A percentile compares a stretch with the other conserved stretches of the same genome.
Conservation (phyloP, 30 jellyfish, hydroid and myxozoan genomes). For the Turritopsis rubra region DNA sequence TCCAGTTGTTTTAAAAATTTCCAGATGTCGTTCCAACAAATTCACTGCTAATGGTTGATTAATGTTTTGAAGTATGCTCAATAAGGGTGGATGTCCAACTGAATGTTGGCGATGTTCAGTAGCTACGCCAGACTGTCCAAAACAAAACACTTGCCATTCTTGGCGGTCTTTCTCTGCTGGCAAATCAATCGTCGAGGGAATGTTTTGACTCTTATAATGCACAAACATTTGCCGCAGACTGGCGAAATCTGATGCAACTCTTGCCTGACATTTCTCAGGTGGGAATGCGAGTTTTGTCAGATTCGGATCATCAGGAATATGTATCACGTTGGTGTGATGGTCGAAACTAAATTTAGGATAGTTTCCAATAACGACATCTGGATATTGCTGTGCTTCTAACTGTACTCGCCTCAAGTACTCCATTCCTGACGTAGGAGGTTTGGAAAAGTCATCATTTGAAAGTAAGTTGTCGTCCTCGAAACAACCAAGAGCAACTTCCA, state of each 20-base stretch:
- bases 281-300: constrained; percentile 2
- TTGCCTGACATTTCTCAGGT: neutral
- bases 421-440: constrained; percentile 34
- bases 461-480: constrained; percentile 8
- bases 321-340: neutral
- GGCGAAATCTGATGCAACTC: constrained; percentile 29
- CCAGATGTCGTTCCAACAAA: constrained; percentile 6
- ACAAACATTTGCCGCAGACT: constrained; percentile 14
- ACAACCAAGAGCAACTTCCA: constrained; percentile 34
- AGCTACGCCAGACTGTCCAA: neutral
- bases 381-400: constrained; percentile 24
- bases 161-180: constrained; percentile 6
- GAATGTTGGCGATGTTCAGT: neutral
- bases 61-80: constrained; percentile 10
- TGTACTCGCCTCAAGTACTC: constrained; percentile 34
- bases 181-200: too few relatives aligned
- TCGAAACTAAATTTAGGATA: constrained; percentile 2
- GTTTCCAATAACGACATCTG: constrained; percentile 24
- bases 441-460: constrained; percentile 12
- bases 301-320: neutral
- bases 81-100: constrained; percentile 23
- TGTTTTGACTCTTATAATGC: neutral
- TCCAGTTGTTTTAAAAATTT: neutral
- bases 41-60: constrained; percentile 26
- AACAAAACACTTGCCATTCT: constrained; percentile 27